A percentile compares a stretch with the other conserved stretches of the same genome.
Evolutionary conservation across 2,888 invertebrate genomes (phyloP).

Genomic region (Amblyjoppa fuscipennis): DNA sequence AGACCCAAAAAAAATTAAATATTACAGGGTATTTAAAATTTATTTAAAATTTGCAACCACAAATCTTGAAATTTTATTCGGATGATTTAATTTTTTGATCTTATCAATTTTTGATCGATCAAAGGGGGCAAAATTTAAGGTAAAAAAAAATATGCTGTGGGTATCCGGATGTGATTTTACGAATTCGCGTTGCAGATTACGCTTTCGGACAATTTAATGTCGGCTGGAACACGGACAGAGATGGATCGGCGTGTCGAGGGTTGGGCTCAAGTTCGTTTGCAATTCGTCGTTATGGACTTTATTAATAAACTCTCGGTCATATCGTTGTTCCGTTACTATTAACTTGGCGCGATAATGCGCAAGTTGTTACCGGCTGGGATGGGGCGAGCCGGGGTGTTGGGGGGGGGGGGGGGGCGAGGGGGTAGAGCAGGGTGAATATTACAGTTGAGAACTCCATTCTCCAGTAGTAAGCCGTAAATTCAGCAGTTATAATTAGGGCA

Average conservation of each 20-base stretch:
- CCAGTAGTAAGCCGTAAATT: conserved; percentile 67
- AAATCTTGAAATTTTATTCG: too few relatives aligned
- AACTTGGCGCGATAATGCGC: conserved; percentile 60
- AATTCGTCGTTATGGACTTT: conserved; percentile 14
- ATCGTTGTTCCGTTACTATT: conserved; percentile 52
- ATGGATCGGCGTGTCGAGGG: not conserved
- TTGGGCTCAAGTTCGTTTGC: not conserved
- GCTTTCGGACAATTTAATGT: conserved; percentile 3
- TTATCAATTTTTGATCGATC: too few relatives aligned
- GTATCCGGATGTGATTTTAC: not conserved
- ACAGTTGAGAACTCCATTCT: conserved; percentile 61
- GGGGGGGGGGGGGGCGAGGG: too few relatives aligned
- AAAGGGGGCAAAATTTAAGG: too few relatives aligned
- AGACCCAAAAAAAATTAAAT: too few relatives aligned
- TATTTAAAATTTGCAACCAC: too few relatives aligned
- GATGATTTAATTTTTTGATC: too few relatives aligned
- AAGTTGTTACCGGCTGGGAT: conserved; percentile 41
- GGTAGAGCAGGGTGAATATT: conserved; percentile 41
- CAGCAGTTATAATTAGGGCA: conserved; percentile 65
- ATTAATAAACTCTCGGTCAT: conserved; percentile 43
- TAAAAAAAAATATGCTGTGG: too few relatives aligned
- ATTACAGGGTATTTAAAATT: too few relatives aligned
- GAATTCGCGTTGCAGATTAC: conserved; percentile 15
- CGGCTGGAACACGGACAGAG: not conserved
- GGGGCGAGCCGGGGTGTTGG: too few relatives aligned